These are phyloP conservation scores for Myzus persicae DNA, from an alignment of 1,140 invertebrate species.

Conservation along the genomic window DNA sequence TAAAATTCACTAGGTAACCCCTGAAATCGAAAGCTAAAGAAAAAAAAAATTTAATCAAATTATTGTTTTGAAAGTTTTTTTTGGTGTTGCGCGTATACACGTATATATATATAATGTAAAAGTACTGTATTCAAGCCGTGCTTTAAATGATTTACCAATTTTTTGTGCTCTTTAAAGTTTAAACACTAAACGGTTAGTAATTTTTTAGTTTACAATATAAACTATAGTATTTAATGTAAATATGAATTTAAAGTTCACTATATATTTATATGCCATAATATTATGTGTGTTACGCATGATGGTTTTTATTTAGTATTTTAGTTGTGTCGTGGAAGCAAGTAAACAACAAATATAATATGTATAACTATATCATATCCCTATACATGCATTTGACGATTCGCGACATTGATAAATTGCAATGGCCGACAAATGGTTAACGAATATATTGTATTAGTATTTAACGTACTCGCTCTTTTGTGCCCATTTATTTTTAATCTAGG, in stretches of 20 bases:
- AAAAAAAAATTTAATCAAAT: too few relatives aligned
- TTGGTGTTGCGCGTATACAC: too few relatives aligned
- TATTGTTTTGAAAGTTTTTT: too few relatives aligned
- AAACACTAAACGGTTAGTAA: not conserved
- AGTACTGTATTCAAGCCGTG: not conserved
- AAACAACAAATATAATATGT: too few relatives aligned
- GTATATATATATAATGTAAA: too few relatives aligned
- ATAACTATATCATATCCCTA: too few relatives aligned
- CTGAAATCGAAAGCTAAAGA: too few relatives aligned
- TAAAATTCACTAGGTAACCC: too few relatives aligned
- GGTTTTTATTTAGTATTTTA: not conserved
- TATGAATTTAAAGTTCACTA: too few relatives aligned
- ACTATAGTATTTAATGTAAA: too few relatives aligned
- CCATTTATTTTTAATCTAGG: too few relatives aligned
- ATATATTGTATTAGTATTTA: not conserved
- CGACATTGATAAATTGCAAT: not conserved
- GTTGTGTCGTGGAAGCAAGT: not conserved
- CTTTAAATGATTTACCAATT: not conserved
- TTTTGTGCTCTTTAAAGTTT: not conserved
- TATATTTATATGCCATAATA: too few relatives aligned
- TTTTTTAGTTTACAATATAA: not conserved
- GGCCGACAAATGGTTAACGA: not conserved
- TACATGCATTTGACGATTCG: not conserved
- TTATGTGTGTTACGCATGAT: not conserved
- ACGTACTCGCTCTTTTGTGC: not conserved